Conservation (phyloP, 2,113 vertebrate genomes). For the Puma concolor region DNA sequence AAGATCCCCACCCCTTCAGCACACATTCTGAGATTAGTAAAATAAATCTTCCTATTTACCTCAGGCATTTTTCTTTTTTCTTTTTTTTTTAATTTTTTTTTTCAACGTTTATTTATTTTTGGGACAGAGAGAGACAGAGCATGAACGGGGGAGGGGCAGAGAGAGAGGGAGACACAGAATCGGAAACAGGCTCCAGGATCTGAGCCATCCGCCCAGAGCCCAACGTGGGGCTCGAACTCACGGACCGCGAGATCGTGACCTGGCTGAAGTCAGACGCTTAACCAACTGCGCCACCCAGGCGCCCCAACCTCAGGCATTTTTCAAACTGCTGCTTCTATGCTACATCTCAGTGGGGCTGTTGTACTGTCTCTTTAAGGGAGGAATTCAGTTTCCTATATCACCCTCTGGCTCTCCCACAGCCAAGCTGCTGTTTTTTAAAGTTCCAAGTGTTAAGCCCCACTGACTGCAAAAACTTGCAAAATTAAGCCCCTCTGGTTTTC, state of each 20-base stretch:
- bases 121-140: too few species aligned
- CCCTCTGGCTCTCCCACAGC: not conserved
- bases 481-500: not conserved
- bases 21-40: not conserved
- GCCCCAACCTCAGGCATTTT: not conserved
- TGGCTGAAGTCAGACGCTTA: too few species aligned
- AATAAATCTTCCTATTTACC: not conserved
- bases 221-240: too few species aligned
- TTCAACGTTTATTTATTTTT: too few species aligned
- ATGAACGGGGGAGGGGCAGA: too few species aligned
- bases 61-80: not conserved
- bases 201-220: too few species aligned
- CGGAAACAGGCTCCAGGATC: too few species aligned
- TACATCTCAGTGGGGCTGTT: not conserved
- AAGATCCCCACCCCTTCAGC: not conserved
- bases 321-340: not conserved
- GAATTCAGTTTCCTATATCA: not conserved
- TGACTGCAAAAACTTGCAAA: not conserved
- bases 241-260: too few species aligned
- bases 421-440: not conserved
- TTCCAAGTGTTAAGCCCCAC: not conserved
- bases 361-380: not conserved
- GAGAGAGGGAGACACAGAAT: too few species aligned
- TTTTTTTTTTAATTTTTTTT: too few species aligned
- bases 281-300: too few species aligned